These are phyloP conservation scores for Eucriotettix oculatus DNA, from an alignment of 2,888 invertebrate species.

Conservation along the genomic window DNA sequence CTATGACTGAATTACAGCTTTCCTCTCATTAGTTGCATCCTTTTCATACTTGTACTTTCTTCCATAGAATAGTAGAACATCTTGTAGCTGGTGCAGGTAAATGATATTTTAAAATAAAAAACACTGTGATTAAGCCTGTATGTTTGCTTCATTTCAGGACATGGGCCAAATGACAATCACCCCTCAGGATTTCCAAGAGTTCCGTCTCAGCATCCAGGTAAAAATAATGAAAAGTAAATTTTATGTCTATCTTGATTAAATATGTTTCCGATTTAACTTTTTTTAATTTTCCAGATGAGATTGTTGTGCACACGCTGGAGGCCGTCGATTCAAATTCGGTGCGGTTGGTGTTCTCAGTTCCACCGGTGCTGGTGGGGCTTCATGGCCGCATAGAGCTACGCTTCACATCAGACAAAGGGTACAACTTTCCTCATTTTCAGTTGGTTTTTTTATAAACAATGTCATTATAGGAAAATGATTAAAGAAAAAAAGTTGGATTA, in stretches of 20 bases:
- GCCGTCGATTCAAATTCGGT: conserved; percentile 65
- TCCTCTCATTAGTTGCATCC: no score
- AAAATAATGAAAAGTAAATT: neutral
- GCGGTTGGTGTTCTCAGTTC: conserved; percentile 66
- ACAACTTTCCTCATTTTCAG: conserved; percentile 22
- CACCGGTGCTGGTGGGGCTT: conserved; percentile 64
- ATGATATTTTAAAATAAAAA: no score
- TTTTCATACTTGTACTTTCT: no score
- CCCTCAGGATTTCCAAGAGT: neutral
- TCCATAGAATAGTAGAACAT: no score
- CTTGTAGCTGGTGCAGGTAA: no score
- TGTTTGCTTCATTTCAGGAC: no score
- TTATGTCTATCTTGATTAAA: neutral
- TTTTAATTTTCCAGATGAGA: conserved; percentile 24
- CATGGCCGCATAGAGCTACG: conserved; percentile 75
- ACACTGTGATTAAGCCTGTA: no score
- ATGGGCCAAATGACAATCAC: neutral
- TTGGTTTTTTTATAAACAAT: no score
- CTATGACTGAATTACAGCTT: no score
- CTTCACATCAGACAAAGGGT: conserved; percentile 60
- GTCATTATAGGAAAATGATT: no score
- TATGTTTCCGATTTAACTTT: neutral
- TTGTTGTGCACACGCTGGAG: conserved; percentile 43
- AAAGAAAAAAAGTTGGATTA: no score
- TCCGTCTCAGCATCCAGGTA: neutral